Evolutionary conservation across 2,888 invertebrate species (phyloP), one percentile per base, ranked within the genome.

Genomic region (Drosophila flavopinicola): DNA sequence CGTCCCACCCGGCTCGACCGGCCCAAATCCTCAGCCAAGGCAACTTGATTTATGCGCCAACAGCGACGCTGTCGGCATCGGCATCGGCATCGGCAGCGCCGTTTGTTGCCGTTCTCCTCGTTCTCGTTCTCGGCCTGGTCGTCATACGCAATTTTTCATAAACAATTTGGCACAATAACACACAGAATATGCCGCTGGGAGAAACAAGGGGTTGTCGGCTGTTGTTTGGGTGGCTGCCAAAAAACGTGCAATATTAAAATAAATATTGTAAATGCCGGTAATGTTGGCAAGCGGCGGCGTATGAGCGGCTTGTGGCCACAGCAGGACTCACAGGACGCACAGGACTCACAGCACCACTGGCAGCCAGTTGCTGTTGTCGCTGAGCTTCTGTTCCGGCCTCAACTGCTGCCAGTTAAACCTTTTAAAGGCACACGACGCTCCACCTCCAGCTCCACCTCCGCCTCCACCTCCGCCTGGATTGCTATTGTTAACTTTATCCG

Each of bases 101-200:
- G 48, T 6, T 44, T 30, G 9, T 27, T 27, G 41, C 6, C 17
- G 29, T 51, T 39, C 35, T 6, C 51, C 13, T 20, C 17, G 29
- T 51, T 39, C 33, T 6, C 51, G n/a, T 41, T 38, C 35, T 25
- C 41, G 13, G 24, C 47, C 29, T 24, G 52, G 54, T 44, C 84
- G 85, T 74, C 87, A 71, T 87, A 76, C 84, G 86, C 84, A 87
- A 87, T 85, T 87, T 85, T 85, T 85, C 84, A 85, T 85, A 85
- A 87, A 85, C 86, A 85, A 87, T 85, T 85, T 85, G 87, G 88
- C 86, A 79, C 80, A 85, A 77, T 72, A 78, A 80, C 80, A 83
- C 66, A 82, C 74, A 70, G 35, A 59, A 66, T 66, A 66, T 74
- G 45, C 63, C 45, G 32, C 32, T 44, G 47, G 27, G 27, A 51